Base-by-base conservation (phyloP, 2,113 vertebrate species). In the Bubo bubo region DNA sequence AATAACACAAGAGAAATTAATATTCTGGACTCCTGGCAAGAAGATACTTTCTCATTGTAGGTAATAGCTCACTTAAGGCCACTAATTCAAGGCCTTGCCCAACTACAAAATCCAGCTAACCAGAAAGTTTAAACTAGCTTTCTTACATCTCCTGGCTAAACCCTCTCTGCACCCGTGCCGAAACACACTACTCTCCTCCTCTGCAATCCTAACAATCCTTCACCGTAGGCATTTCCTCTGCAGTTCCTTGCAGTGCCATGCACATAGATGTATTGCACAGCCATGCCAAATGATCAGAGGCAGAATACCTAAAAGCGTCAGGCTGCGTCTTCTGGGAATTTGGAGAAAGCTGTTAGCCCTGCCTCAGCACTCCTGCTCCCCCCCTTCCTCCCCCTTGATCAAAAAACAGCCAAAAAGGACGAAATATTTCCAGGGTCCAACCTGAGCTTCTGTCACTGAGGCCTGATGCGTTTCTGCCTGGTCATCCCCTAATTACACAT, bases 381-480 rank as follows among this genome's bases (percentile, higher is more conserved):
- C 32, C 9, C 14, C 66, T 14, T 35, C 39, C 23, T 81, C 16
- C 6, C 3, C 1, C 12, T 76, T 66, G 20, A 74, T 77, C 91
- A 50, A 70, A 94, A 91, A 86, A 35, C 13, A 52, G 77, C 64
- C n/a, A 24, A 89, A 93, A 96, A 83, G 63, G 86, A 86, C 86
- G 37, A 94, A 96, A 37, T 68, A 87, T 76, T 91, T 90, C 58
- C 34, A 85, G 34, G 27, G n/a, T 82, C 22, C 63, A 59, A 2
- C 28, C 6, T 56, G 27, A 83, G 49, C 58, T 94, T 85, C 77
- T 86, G 24, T 32, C 37, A 22, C 66, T 2, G 1, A 3, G 27
- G 35, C 21, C 58, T 43, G 43, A 37, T 14, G 24, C 5, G 1
- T 56, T 13, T 45, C 19, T 49, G n/a, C 68, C 27, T 16, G 3